Evolutionary conservation across 2,113 vertebrate species (phyloP).

Genomic region (Thalassarche chlororhynchos): DNA sequence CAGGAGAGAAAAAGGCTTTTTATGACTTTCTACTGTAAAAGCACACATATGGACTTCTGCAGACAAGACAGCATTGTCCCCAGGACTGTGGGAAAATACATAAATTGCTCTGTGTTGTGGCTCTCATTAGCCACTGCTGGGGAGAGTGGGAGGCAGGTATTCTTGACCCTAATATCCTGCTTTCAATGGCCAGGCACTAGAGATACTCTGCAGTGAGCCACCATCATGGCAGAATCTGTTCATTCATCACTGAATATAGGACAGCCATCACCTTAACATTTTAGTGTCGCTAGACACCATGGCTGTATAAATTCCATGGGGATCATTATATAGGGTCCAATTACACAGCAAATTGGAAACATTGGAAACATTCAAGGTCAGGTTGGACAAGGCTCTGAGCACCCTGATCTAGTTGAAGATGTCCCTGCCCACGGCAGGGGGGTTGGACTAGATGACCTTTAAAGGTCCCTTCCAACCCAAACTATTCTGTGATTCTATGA

Average conservation of each 20-base stretch:
- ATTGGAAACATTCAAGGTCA: no score
- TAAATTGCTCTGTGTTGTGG: neutral
- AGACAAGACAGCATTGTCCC: neutral
- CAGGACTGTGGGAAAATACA: neutral
- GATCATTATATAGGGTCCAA: neutral
- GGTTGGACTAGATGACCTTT: no score
- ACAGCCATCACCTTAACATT: neutral
- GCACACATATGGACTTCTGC: neutral
- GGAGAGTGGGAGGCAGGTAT: neutral
- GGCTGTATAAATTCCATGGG: neutral
- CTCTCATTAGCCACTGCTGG: neutral
- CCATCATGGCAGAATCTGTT: neutral
- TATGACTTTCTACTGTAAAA: neutral
- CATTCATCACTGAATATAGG: neutral
- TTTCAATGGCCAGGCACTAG: neutral
- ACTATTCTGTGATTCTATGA: no score
- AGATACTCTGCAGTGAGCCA: neutral
- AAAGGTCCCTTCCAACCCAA: no score
- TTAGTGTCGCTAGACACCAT: accelerated
- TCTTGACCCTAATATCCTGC: neutral
- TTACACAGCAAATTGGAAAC: neutral
- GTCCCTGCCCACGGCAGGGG: no score
- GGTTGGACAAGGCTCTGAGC: no score
- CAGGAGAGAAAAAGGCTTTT: neutral
- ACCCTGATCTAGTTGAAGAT: no score